These are phyloP conservation scores for Xestoiulus laeticollis DNA, from an alignment of 2,888 invertebrate genomes.

Conservation along the genomic window DNA sequence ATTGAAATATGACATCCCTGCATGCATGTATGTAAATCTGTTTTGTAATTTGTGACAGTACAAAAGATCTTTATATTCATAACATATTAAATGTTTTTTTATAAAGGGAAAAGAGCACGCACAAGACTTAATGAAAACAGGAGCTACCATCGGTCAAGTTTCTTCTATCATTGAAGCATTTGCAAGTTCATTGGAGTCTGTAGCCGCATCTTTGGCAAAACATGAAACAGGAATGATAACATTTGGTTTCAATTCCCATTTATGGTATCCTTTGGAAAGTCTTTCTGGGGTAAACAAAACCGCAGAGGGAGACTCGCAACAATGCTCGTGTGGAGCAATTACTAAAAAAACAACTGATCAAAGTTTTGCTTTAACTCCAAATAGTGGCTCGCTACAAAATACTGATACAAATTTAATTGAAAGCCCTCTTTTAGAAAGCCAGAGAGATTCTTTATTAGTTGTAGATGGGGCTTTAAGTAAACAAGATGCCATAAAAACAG, in stretches of 20 bases:
- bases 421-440: background rate
- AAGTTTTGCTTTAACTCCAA: too few species aligned
- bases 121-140: background rate
- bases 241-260: background rate
- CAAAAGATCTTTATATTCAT: background rate
- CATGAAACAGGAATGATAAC: background rate
- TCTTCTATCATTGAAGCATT: background rate
- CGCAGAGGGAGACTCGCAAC: background rate
- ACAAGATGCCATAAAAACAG: background rate
- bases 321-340: background rate
- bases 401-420: too few species aligned
- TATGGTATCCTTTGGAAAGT: background rate
- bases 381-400: too few species aligned
- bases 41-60: background rate
- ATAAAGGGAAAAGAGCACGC: background rate
- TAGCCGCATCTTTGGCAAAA: background rate
- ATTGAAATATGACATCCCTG: too few species aligned
- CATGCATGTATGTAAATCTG: background rate
- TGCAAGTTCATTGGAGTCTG: background rate
- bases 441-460: background rate
- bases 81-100: background rate
- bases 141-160: background rate
- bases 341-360: background rate
- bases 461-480: background rate
- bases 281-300: too few species aligned